phyloP scores from a whole-genome alignment of 2,888 invertebrate species.

The Lottia scabra region DNA sequence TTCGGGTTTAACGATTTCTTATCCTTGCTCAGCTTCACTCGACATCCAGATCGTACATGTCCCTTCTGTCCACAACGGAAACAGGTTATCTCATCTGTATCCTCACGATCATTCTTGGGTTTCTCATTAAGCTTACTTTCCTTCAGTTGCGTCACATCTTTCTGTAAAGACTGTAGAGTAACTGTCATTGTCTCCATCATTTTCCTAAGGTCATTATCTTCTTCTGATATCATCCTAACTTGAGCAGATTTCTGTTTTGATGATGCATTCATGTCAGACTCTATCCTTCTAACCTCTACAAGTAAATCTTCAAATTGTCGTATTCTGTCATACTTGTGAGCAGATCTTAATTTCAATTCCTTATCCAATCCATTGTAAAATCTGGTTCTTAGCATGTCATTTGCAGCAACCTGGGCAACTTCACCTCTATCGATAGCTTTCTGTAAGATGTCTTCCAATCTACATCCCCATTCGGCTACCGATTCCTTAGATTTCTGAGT shows the following conservation, averaged over 20 bases:
- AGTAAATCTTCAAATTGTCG: neutral
- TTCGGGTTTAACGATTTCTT: neutral
- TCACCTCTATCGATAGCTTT: neutral
- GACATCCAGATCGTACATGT: neutral
- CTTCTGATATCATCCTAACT: no score
- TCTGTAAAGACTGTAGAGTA: no score
- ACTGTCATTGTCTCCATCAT: no score
- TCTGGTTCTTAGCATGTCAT: conserved; percentile 7
- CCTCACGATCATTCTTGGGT: neutral
- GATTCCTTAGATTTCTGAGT: neutral
- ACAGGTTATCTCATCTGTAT: neutral
- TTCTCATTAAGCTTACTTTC: no score
- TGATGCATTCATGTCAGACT: neutral
- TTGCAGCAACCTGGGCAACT: neutral
- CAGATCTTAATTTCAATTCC: conserved; percentile 6
- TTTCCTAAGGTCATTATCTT: no score
- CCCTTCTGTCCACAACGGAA: neutral
- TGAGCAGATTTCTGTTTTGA: no score
- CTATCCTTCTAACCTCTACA: neutral
- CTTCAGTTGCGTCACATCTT: no score
- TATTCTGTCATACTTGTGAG: conserved; percentile 13
- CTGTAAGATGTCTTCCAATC: neutral
- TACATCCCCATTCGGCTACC: neutral
- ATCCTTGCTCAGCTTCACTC: neutral
- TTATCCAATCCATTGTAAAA: conserved; percentile 11